These are phyloP conservation scores for Phortica magna DNA, from an alignment of 2,888 invertebrate species.

Conservation along the genomic window DNA sequence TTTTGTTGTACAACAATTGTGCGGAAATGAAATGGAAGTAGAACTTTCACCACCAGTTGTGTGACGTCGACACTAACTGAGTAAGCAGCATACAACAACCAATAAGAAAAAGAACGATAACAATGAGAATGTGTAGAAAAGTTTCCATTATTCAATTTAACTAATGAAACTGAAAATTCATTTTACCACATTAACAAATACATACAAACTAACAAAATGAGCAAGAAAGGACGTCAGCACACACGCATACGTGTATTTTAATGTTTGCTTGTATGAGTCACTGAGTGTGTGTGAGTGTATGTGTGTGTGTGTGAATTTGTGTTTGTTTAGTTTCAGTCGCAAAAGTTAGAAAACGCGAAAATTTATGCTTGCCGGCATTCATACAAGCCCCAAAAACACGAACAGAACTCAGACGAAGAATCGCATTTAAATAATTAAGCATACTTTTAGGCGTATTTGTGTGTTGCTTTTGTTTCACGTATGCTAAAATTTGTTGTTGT, in stretches of 20 bases:
- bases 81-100: constrained; percentile 50
- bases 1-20: background rate
- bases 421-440: constrained; percentile 69
- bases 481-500: background rate
- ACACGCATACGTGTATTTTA: background rate
- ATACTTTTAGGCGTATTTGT: constrained; percentile 64
- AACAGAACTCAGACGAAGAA: background rate
- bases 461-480: constrained; percentile 38
- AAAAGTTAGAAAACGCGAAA: constrained; percentile 67
- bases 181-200: constrained; percentile 73
- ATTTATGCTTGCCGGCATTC: constrained; percentile 56
- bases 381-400: constrained; percentile 12
- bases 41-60: constrained; percentile 62
- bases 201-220: constrained; percentile 43
- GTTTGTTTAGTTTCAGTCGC: constrained; percentile 21
- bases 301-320: background rate
- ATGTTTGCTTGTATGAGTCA: background rate
- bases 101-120: constrained; percentile 45
- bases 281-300: background rate
- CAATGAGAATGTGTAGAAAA: constrained; percentile 64
- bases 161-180: constrained; percentile 77
- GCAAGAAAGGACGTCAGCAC: constrained; percentile 14
- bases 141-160: constrained; percentile 76
- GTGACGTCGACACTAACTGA: constrained; percentile 43
- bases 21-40: constrained; percentile 57